Percentiles rank a stretch among this genome's conserved stretches.
Conservation (phyloP, 2,797 vertebrate species). For the Odontamblyopus rebecca region DNA sequence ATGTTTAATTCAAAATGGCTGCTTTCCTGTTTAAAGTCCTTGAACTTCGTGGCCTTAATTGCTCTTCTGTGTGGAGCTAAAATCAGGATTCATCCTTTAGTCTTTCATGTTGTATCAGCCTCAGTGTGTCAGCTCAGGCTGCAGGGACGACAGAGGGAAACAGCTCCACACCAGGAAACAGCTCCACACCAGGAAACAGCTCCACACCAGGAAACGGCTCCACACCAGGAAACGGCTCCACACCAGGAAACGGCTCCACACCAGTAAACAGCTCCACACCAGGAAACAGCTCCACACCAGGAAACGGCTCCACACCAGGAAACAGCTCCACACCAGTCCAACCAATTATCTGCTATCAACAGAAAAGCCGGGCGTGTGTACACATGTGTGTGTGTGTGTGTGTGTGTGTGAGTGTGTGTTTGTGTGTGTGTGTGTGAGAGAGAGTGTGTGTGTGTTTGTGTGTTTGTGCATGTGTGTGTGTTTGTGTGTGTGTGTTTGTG, state of each 20-base stretch:
- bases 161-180: conserved; percentile 50
- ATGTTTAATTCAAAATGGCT: conserved; percentile 34
- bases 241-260: conserved; percentile 51
- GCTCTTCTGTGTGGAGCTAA: conserved; percentile 51
- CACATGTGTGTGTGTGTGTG: neutral
- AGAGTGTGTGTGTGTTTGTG: conserved; percentile 1
- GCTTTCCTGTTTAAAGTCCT: conserved; percentile 39
- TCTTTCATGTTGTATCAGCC: conserved; percentile 65
- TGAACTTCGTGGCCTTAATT: conserved; percentile 40
- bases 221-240: conserved; percentile 52
- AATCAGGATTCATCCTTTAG: conserved; percentile 59
- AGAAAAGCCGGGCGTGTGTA: conserved; percentile 10
- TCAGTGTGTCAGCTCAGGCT: conserved; percentile 55
- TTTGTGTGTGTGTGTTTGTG: neutral
- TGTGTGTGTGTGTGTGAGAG: too few relatives aligned
- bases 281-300: conserved; percentile 52
- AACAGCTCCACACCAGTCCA: conserved; percentile 52
- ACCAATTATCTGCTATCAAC: conserved; percentile 61
- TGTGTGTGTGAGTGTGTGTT: too few relatives aligned
- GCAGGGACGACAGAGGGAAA: conserved; percentile 53
- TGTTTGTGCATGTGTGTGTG: neutral
- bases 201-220: conserved; percentile 51
- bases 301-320: conserved; percentile 50
- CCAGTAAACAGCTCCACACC: conserved; percentile 52
- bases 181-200: conserved; percentile 49